Base-by-base conservation (phyloP, 2,113 vertebrate genomes). In the Raja brachyura region DNA sequence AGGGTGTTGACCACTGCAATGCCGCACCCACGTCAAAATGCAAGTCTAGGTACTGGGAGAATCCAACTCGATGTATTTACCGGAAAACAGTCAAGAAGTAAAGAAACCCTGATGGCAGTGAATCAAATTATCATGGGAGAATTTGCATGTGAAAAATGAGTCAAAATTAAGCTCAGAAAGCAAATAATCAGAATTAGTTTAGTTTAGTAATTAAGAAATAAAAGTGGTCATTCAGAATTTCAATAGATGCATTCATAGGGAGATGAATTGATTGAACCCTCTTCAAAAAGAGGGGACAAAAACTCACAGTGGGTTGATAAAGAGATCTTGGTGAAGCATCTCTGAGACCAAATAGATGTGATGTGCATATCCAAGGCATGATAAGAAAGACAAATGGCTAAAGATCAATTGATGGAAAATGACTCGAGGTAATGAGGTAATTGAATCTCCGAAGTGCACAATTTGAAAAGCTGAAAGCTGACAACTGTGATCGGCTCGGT, bases 321-420 rank as follows among this genome's bases (percentile, higher is more conserved):
- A 90, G 7, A 25, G 18, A 92, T 70, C 63, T 92, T 73, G 33
- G 73, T 54, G 39, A 73, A 92, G 28, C 63, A 92, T 20, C 39
- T 70, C 25, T 33, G 88, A 90, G 88, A 22, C 18, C 20, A 70
- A 3, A 92, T 70, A 10, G 68, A 92, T 25, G 54, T 92, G 20
- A 92, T 70, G 68, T 73, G 39, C 16, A 73, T 48, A 33, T 70
- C 63, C 11, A 92, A 25, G 48, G 20, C 39, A 73, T 54, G 88
- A 70, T 92, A 73, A 73, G 61, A 20, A n/a, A 90, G 88, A 70
- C 88, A 92, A 59, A 90, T 66, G 31, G 31, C 20, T 70, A 90
- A 92, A 74, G 68, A 70, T 92, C 33, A 92, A 74, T 92, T 73
- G 90, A 92, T 92, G 73, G 90, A 54, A 74, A 92, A 92, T 92